Conservation (phyloP, 2,888 invertebrate genomes). For the Dorcus parallelipipedus region DNA sequence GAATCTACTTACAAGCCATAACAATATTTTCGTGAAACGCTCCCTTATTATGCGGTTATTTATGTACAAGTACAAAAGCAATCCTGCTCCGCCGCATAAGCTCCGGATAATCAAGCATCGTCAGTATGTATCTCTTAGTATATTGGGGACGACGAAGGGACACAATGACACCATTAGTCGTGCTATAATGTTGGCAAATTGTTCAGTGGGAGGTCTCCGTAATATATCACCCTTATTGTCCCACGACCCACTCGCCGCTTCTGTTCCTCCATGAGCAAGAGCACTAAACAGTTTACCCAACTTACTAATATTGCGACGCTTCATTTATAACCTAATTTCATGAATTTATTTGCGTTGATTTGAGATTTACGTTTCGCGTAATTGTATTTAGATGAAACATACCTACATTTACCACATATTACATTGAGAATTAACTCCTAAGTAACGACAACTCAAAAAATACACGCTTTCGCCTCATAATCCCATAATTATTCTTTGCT, state of each 20-base stretch:
- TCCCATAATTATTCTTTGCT: too few relatives aligned
- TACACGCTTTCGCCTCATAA: too few relatives aligned
- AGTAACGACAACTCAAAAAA: too few relatives aligned
- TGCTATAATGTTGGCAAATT: slow-evolving; percentile 51
- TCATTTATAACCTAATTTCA: slow-evolving; percentile 12
- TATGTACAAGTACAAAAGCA: too few relatives aligned
- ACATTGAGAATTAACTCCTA: too few relatives aligned
- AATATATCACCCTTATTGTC: slow-evolving; percentile 47
- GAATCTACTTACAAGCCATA: too few relatives aligned
- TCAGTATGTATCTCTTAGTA: slow-evolving; percentile 14
- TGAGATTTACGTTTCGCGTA: neutral
- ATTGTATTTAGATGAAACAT: too few relatives aligned
- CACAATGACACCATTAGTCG: slow-evolving; percentile 49
- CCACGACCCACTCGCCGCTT: slow-evolving; percentile 30
- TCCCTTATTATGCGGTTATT: too few relatives aligned
- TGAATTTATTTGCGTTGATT: slow-evolving; percentile 12
- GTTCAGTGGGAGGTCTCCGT: slow-evolving; percentile 48
- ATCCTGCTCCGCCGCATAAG: too few relatives aligned
- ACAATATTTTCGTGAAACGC: too few relatives aligned
- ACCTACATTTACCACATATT: too few relatives aligned
- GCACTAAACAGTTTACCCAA: slow-evolving; percentile 11
- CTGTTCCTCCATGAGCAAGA: slow-evolving; percentile 4
- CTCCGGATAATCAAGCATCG: slow-evolving; percentile 9
- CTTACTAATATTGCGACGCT: slow-evolving; percentile 2
- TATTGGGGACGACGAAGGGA: slow-evolving; percentile 21